Percentiles rank a stretch among this genome's conserved stretches.
These are phyloP conservation scores for Dryoscopus gambensis DNA, from an alignment of 2,113 vertebrate species.

Conservation along the genomic window DNA sequence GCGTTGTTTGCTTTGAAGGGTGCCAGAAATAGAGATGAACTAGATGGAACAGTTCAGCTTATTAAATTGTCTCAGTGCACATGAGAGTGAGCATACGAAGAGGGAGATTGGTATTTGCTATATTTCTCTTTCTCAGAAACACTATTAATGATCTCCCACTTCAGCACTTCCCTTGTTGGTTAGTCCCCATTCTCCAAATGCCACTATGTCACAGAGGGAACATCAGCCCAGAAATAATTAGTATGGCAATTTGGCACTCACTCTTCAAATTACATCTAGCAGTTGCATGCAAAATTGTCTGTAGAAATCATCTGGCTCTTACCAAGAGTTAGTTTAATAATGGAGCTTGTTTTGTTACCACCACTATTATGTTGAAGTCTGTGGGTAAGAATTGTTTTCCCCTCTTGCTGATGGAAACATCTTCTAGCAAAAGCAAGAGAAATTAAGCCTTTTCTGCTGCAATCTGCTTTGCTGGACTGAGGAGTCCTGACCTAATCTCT, in stretches of 20 bases:
- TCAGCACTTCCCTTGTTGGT: conserved; percentile 54
- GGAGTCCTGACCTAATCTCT: background rate
- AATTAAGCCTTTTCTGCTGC: background rate
- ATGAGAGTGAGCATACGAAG: background rate
- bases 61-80: background rate
- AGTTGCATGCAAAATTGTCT: conserved; percentile 35
- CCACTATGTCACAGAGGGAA: conserved; percentile 54
- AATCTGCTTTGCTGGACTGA: background rate
- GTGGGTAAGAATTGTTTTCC: background rate
- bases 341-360: background rate
- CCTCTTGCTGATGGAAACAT: background rate
- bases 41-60: background rate
- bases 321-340: conserved; percentile 56
- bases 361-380: background rate
- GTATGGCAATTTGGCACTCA: conserved; percentile 44
- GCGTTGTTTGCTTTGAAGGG: background rate
- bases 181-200: conserved; percentile 54
- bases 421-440: background rate
- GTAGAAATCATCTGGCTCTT: conserved; percentile 36
- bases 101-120: background rate
- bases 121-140: conserved; percentile 38
- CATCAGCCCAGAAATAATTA: conserved; percentile 59
- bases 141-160: conserved; percentile 55
- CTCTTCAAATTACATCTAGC: conserved; percentile 47
- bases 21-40: background rate